Evolutionary conservation across 2,113 vertebrate genomes (phyloP).

Genomic region (Macrotis lagotis): DNA sequence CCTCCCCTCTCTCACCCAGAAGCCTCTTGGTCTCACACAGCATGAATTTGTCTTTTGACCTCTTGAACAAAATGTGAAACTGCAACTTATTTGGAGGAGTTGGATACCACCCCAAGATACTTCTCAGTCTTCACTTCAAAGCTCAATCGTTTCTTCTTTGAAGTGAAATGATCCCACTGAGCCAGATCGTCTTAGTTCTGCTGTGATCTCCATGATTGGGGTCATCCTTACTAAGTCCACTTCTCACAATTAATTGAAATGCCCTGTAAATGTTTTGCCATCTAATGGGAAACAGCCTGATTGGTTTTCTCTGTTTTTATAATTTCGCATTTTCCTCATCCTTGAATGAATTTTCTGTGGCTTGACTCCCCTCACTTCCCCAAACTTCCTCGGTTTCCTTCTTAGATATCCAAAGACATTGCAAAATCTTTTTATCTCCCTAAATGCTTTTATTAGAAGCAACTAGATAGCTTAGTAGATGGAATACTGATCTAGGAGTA

Average conservation of each 20-base stretch:
- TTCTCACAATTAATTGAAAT: neutral
- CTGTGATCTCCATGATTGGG: neutral
- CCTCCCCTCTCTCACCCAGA: neutral
- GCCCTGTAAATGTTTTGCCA: neutral
- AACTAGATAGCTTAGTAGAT: neutral
- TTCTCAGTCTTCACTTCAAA: constrained; percentile 33
- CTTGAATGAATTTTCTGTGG: neutral
- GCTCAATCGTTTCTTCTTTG: constrained; percentile 51
- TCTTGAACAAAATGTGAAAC: constrained; percentile 43
- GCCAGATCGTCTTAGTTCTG: neutral
- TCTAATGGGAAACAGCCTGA: neutral
- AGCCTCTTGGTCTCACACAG: neutral
- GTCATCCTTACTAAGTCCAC: neutral
- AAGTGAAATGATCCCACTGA: constrained; percentile 55
- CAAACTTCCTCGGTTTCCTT: neutral
- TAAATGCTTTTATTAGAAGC: neutral
- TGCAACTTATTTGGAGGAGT: neutral
- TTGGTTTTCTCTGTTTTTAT: neutral
- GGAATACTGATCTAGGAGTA: neutral
- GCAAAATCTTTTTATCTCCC: neutral
- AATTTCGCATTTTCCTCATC: neutral
- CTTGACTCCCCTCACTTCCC: neutral
- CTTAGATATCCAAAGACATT: neutral
- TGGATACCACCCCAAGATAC: constrained; percentile 11
- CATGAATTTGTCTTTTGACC: constrained; percentile 7